Evolutionary conservation across 2,888 invertebrate species (phyloP).

Genomic region (Heliothis peltigera): DNA sequence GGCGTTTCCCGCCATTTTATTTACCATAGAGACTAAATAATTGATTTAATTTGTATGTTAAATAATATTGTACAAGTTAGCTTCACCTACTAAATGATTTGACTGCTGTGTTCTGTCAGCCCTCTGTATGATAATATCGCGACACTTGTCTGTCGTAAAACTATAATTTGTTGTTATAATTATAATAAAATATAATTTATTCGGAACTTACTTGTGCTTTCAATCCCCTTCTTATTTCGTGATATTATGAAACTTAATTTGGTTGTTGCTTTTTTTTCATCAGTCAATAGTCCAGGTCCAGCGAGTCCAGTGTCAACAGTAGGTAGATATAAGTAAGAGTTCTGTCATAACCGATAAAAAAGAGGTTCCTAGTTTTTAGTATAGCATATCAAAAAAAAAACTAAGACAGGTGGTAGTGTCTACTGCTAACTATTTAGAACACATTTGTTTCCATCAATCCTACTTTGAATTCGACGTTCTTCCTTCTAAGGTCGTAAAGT

Average conservation of each 20-base stretch:
- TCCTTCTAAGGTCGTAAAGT: too few species aligned
- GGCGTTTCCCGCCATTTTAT: constrained; percentile 49
- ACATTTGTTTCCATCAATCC: too few species aligned
- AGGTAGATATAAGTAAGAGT: too few species aligned
- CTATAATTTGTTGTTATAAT: constrained; percentile 61
- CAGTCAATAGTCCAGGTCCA: too few species aligned
- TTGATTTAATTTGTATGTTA: constrained; percentile 18
- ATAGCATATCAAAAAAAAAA: too few species aligned
- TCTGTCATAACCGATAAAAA: too few species aligned
- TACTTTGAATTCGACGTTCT: too few species aligned
- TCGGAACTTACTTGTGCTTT: constrained; percentile 28
- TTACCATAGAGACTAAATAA: constrained; percentile 35
- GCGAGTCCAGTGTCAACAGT: too few species aligned
- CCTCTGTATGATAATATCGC: constrained; percentile 39
- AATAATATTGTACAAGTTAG: constrained; percentile 32
- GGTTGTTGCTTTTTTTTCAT: not conserved
- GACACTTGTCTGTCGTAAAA: constrained; percentile 43
- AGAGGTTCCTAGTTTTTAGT: too few species aligned
- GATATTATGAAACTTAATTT: not conserved
- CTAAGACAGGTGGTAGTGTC: too few species aligned
- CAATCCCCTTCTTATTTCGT: not conserved
- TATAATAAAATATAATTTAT: constrained; percentile 64
- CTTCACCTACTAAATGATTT: constrained; percentile 45
- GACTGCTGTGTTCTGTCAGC: constrained; percentile 40
- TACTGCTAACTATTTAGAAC: too few species aligned